Conservation (phyloP, 2,113 vertebrate genomes). For the Cyprichromis sp. region DNA sequence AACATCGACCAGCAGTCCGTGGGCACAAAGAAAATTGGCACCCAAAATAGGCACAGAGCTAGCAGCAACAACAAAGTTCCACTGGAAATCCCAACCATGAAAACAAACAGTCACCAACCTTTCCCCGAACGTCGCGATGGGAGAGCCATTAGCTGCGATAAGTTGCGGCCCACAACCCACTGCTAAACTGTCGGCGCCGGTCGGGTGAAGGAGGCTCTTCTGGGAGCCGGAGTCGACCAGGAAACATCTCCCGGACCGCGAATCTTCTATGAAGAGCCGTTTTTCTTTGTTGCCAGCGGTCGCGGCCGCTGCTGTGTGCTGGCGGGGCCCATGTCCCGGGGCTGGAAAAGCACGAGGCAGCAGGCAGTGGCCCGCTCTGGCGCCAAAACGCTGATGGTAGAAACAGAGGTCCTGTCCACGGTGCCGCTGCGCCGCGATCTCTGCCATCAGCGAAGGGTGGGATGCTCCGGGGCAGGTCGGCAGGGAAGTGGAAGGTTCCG, state of each 20-base stretch:
- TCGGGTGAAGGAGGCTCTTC: background rate
- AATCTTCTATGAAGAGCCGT: no score
- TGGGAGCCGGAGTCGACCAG: background rate
- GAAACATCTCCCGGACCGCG: background rate
- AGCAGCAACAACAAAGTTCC: background rate
- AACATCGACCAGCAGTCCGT: background rate
- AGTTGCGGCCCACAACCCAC: background rate
- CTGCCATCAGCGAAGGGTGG: no score
- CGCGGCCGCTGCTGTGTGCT: no score
- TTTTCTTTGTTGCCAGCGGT: no score
- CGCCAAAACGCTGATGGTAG: no score
- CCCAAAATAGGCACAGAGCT: background rate
- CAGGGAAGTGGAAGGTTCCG: no score
- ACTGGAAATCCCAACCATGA: fast-evolving
- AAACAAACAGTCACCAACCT: background rate
- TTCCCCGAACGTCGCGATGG: fast-evolving
- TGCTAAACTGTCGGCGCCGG: background rate
- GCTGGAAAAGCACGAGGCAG: no score
- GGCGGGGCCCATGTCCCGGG: no score
- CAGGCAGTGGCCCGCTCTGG: no score
- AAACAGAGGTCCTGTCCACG: no score
- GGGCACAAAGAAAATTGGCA: background rate
- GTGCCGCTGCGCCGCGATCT: no score
- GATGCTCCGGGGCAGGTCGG: no score
- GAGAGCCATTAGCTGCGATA: fast-evolving